A percentile compares a stretch with the other conserved stretches of the same genome.
Conservation (phyloP, 2,113 vertebrate genomes). For the Collichthys lucidus region DNA sequence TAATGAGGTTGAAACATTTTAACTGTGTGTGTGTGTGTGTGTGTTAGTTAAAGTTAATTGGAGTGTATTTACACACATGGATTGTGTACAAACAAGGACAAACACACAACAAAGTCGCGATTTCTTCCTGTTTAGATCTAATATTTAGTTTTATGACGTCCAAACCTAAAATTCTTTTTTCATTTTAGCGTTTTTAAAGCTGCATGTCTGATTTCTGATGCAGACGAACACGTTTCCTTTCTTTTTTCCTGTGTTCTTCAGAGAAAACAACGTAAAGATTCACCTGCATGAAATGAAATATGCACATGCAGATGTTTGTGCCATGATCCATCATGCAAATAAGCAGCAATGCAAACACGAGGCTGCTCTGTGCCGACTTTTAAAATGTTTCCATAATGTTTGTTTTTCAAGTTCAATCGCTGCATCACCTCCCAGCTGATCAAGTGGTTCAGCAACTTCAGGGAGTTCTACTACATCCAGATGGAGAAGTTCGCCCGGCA, state of each 20-base stretch:
- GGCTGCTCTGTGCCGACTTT: constrained; percentile 1
- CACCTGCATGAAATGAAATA: neutral
- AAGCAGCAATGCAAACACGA: constrained; percentile 32
- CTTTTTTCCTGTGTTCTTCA: neutral
- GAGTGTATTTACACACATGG: neutral
- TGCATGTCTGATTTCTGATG: neutral
- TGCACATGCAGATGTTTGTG: constrained; percentile 5
- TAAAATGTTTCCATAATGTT: neutral
- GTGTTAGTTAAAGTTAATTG: neutral
- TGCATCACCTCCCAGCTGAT: constrained; percentile 99
- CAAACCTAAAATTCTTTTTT: neutral
- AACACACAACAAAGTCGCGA: neutral
- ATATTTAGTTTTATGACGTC: too few species aligned
- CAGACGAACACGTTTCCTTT: neutral
- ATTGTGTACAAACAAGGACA: neutral
- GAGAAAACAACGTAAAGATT: neutral
- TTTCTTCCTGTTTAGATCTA: too few species aligned
- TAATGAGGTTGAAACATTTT: constrained; percentile 25
- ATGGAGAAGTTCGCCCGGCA: constrained; percentile 99
- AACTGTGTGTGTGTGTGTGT: neutral
- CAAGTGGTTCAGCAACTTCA: constrained; percentile 99
- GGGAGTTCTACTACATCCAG: constrained; percentile 99
- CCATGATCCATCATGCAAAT: constrained; percentile 54
- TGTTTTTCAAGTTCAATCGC: constrained; percentile 91
- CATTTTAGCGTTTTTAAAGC: neutral